A percentile compares a stretch with the other conserved stretches of the same genome.
phyloP scores from a whole-genome alignment of 1,140 invertebrate genomes.

The Araneus ventricosus region DNA sequence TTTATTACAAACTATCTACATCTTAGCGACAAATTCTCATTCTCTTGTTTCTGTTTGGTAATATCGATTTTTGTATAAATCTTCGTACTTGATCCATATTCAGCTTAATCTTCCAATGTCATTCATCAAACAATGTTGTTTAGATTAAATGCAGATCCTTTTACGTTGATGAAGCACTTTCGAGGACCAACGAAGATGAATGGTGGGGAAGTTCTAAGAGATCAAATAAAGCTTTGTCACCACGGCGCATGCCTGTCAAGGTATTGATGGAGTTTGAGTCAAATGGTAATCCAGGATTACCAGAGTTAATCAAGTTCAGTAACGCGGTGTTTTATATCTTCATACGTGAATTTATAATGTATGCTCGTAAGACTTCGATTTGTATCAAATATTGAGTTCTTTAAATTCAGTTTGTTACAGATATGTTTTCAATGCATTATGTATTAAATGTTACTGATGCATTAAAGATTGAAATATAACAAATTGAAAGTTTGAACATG shows the following conservation, averaged over 20 bases:
- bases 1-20: too few relatives aligned
- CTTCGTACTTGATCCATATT: not conserved
- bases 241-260: too few relatives aligned
- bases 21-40: not conserved
- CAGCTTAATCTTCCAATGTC: not conserved
- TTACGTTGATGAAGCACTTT: not conserved
- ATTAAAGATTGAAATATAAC: too few relatives aligned
- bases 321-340: too few relatives aligned
- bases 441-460: too few relatives aligned
- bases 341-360: too few relatives aligned
- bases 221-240: not conserved
- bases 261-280: not conserved
- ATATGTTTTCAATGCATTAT: too few relatives aligned
- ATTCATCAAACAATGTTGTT: not conserved
- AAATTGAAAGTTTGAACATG: too few relatives aligned
- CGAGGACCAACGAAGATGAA: not conserved
- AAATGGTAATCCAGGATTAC: not conserved
- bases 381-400: too few relatives aligned
- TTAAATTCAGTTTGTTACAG: too few relatives aligned
- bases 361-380: too few relatives aligned
- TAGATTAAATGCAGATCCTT: not conserved
- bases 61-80: not conserved
- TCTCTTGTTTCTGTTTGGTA: not conserved
- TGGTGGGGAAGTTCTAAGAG: not conserved
- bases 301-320: too few relatives aligned